Conservation (phyloP, 1,140 invertebrate genomes). For the Himalopsyche phryganea region DNA sequence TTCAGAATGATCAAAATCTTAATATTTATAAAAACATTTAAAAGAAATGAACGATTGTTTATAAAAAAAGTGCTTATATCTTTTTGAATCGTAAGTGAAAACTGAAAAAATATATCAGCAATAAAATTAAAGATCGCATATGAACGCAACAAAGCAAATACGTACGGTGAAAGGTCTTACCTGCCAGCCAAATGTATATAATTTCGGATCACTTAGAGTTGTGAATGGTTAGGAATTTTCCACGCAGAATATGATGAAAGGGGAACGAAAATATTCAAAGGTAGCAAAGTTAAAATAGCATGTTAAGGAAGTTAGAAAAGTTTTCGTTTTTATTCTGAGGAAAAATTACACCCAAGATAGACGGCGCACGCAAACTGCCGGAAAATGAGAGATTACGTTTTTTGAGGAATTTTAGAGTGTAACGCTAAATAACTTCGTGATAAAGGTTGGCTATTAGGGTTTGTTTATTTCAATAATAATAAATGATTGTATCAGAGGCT, state of each 20-base stretch:
- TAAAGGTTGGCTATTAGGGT: no score
- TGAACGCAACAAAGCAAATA: slow-evolving; percentile 10
- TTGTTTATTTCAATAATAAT: no score
- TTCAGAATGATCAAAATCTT: no score
- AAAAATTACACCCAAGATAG: slow-evolving; percentile 1
- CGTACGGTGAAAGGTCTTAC: slow-evolving; percentile 1
- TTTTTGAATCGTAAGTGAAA: no score
- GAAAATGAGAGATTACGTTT: slow-evolving; percentile 1
- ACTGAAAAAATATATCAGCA: no score
- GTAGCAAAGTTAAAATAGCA: slow-evolving; percentile 17
- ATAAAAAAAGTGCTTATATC: no score
- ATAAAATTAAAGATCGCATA: slow-evolving; percentile 4
- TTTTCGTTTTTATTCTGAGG: not conserved
- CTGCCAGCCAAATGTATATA: slow-evolving; percentile 15
- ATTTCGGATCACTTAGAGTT: slow-evolving; percentile 23
- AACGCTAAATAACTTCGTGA: no score
- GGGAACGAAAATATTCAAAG: slow-evolving; percentile 1
- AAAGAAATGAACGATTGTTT: no score
- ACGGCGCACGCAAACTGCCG: not conserved
- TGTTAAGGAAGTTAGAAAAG: slow-evolving; percentile 11
- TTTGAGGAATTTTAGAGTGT: no score
- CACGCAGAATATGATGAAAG: slow-evolving; percentile 16
- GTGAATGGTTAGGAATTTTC: slow-evolving; percentile 16
- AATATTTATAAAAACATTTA: no score
- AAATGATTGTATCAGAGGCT: no score